Evolutionary conservation across 2,797 vertebrate genomes (phyloP).

Genomic region (Micrastur ruficollis): DNA sequence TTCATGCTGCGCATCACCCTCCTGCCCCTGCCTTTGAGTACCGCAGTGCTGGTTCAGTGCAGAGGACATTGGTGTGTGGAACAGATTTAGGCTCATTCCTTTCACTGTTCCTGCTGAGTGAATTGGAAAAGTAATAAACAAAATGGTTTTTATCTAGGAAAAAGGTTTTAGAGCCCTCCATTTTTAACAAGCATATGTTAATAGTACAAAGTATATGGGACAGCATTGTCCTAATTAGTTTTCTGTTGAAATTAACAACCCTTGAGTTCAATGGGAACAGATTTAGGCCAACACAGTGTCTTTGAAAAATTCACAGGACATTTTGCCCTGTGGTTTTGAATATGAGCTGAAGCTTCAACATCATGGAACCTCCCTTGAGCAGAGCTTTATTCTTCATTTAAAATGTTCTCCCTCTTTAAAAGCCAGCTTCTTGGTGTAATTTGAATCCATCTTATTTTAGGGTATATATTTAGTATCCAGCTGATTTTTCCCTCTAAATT

Average conservation of each 20-base stretch:
- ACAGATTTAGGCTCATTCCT: neutral
- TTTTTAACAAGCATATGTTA: neutral
- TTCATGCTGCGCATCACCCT: neutral
- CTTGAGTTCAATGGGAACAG: neutral
- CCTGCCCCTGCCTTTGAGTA: neutral
- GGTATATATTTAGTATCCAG: constrained; percentile 67
- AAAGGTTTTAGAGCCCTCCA: neutral
- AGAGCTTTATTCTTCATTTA: constrained; percentile 8
- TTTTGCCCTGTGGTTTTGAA: neutral
- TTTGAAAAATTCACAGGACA: constrained; percentile 32
- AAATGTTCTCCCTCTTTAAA: constrained; percentile 11
- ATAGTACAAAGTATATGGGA: constrained; percentile 29
- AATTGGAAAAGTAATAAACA: constrained; percentile 7
- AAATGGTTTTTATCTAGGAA: neutral
- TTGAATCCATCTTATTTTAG: constrained; percentile 37
- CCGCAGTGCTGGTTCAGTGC: neutral
- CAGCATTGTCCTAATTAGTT: constrained; percentile 54
- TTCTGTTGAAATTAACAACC: constrained; percentile 28
- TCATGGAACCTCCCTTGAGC: neutral
- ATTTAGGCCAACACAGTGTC: constrained; percentile 30
- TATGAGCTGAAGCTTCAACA: neutral
- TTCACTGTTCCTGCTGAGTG: neutral
- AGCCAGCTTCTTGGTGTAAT: constrained; percentile 14
- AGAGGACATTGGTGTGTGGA: neutral
- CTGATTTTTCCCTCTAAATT: constrained; percentile 50